Evolutionary conservation across 2,797 vertebrate genomes (phyloP).

Genomic region (Emydoidea blandingii): DNA sequence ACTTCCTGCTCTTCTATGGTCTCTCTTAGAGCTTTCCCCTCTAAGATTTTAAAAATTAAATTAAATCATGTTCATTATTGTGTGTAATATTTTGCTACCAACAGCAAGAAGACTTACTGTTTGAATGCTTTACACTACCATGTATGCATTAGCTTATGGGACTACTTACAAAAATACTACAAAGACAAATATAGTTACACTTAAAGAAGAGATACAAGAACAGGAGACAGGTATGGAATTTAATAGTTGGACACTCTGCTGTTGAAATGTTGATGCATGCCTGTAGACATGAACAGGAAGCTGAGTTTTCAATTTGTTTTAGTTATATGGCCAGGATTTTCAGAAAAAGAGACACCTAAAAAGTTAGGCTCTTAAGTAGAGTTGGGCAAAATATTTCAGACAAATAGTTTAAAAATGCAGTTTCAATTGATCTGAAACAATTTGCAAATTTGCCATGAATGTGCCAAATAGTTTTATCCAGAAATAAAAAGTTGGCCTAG

Average conservation of each 20-base stretch:
- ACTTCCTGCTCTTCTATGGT: constrained; percentile 54
- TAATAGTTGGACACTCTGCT: rapidly evolving
- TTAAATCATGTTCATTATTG: neutral
- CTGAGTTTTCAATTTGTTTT: neutral
- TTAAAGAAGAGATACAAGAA: neutral
- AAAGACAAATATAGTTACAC: neutral
- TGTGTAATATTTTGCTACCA: neutral
- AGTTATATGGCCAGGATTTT: neutral
- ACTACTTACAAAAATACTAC: neutral
- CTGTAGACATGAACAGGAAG: neutral
- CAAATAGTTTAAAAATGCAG: neutral
- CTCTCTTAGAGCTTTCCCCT: constrained; percentile 1
- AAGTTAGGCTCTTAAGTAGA: neutral
- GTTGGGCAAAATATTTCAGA: neutral
- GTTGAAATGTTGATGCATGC: rapidly evolving
- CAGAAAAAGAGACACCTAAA: neutral
- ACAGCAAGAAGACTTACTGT: neutral
- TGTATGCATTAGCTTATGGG: neutral
- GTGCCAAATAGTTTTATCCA: neutral
- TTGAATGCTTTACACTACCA: neutral
- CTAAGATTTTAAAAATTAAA: constrained; percentile 60
- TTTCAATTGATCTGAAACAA: neutral
- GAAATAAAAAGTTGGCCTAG: neutral
- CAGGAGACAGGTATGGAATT: neutral
- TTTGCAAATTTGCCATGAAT: neutral